A percentile compares a stretch with the other conserved stretches of the same genome.
These are phyloP conservation scores for Dromiciops gliroides DNA, from an alignment of 2,113 vertebrate genomes.

Conservation along the genomic window DNA sequence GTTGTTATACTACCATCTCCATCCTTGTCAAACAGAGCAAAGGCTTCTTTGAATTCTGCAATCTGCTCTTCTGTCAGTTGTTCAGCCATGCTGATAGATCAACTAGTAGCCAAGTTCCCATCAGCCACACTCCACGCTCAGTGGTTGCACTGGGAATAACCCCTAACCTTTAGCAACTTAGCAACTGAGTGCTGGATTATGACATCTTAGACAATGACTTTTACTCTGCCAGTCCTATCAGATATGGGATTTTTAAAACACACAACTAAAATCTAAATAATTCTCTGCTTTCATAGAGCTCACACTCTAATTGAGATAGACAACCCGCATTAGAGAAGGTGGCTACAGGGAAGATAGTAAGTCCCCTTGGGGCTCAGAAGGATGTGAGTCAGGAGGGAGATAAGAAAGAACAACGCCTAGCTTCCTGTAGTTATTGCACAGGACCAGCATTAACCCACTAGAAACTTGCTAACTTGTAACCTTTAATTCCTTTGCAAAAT, in stretches of 20 bases:
- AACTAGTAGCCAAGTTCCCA: background rate
- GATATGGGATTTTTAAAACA: background rate
- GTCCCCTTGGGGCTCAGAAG: too few relatives aligned
- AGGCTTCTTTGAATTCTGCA: slow-evolving; percentile 99
- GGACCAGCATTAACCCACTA: too few relatives aligned
- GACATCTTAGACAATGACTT: slow-evolving; percentile 16
- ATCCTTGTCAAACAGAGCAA: slow-evolving; percentile 99
- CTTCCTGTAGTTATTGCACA: too few relatives aligned
- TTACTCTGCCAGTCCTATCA: background rate
- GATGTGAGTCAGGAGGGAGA: too few relatives aligned
- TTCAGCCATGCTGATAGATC: background rate
- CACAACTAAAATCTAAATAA: background rate
- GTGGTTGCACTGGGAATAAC: background rate
- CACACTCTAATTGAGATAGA: background rate
- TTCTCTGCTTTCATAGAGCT: too few relatives aligned
- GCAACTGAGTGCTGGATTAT: slow-evolving; percentile 17
- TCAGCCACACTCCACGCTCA: background rate
- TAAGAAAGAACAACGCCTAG: too few relatives aligned
- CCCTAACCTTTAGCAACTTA: background rate
- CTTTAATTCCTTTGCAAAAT: too few relatives aligned
- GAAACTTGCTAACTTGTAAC: too few relatives aligned
- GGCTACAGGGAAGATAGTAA: too few relatives aligned
- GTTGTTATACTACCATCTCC: slow-evolving; percentile 94
- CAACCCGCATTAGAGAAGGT: background rate
- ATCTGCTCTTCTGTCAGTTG: background rate